Percentiles rank a stretch among this genome's conserved stretches.
phyloP scores from a whole-genome alignment of 30 jellyfish, hydroid and myxozoan genomes.

The Euphysa ruthae region DNA sequence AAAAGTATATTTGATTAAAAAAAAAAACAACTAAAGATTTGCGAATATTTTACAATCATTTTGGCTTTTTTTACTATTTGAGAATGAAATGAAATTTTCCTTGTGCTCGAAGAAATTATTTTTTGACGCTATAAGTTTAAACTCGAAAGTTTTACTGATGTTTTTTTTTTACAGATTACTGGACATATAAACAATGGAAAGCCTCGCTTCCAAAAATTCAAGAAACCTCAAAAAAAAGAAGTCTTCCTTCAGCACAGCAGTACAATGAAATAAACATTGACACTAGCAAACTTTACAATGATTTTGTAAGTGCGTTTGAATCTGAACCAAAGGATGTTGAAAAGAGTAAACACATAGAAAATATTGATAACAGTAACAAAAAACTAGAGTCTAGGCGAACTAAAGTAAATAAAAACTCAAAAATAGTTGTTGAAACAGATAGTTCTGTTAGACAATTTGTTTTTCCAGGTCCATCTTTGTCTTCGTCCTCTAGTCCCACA shows the following conservation, averaged over 20 bases:
- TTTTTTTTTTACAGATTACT: conserved; percentile 9
- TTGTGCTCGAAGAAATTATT: too few relatives aligned
- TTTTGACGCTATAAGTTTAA: too few relatives aligned
- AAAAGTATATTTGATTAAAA: too few relatives aligned
- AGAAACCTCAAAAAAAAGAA: conserved; percentile 1
- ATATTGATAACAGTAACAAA: background rate
- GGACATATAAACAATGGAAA: conserved; percentile 26
- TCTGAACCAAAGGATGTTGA: background rate
- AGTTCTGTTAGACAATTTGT: conserved; percentile 13
- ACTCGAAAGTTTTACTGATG: too few relatives aligned
- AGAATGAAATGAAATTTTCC: too few relatives aligned
- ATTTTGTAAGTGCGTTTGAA: conserved; percentile 11
- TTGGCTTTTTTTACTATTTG: too few relatives aligned
- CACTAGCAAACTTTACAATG: conserved; percentile 22
- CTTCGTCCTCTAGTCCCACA: conserved; percentile 42
- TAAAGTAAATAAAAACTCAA: background rate
- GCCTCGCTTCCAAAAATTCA: background rate
- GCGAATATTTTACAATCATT: too few relatives aligned
- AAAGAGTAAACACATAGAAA: too few relatives aligned
- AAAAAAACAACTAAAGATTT: too few relatives aligned
- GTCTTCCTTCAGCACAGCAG: background rate
- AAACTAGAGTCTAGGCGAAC: background rate
- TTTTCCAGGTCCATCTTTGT: conserved; percentile 38
- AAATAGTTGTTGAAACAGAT: background rate
- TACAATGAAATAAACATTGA: conserved; percentile 23